Evolutionary conservation across 2,888 invertebrate genomes (phyloP).

Genomic region (Pammene fasciana): DNA sequence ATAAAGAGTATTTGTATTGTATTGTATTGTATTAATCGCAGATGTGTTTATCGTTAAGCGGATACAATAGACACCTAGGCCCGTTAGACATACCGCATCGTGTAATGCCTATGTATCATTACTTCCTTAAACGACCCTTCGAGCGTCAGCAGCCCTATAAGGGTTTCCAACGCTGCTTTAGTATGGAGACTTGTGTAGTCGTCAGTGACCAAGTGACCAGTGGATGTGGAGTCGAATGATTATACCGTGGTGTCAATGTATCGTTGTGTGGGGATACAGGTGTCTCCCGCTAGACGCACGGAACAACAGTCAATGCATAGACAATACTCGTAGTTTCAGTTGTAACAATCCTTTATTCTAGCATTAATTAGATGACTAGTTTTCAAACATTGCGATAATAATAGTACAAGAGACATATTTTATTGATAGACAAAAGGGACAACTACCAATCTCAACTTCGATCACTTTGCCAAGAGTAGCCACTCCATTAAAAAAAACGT

Average conservation of each 20-base stretch:
- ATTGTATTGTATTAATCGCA: too few species aligned
- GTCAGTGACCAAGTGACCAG: background rate
- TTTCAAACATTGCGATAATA: too few species aligned
- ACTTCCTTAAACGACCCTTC: constrained; percentile 23
- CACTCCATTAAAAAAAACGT: too few species aligned
- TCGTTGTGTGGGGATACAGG: constrained; percentile 3
- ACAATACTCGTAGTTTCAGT: background rate
- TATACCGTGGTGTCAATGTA: background rate
- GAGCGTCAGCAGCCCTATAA: background rate
- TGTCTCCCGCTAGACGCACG: background rate
- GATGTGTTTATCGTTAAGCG: background rate
- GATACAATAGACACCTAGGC: background rate
- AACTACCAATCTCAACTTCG: too few species aligned
- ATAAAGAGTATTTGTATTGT: too few species aligned
- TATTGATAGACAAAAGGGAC: too few species aligned
- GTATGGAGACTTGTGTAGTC: too few species aligned
- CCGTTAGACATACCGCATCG: constrained; percentile 30
- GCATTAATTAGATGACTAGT: too few species aligned
- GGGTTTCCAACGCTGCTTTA: background rate
- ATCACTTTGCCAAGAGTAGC: too few species aligned
- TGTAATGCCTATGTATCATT: constrained; percentile 30
- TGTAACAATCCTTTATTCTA: too few species aligned
- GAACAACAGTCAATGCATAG: background rate
- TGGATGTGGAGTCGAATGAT: background rate
- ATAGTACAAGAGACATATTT: too few species aligned